These are phyloP conservation scores for Euglossa dilemma DNA, from an alignment of 1,140 invertebrate species.

Conservation along the genomic window DNA sequence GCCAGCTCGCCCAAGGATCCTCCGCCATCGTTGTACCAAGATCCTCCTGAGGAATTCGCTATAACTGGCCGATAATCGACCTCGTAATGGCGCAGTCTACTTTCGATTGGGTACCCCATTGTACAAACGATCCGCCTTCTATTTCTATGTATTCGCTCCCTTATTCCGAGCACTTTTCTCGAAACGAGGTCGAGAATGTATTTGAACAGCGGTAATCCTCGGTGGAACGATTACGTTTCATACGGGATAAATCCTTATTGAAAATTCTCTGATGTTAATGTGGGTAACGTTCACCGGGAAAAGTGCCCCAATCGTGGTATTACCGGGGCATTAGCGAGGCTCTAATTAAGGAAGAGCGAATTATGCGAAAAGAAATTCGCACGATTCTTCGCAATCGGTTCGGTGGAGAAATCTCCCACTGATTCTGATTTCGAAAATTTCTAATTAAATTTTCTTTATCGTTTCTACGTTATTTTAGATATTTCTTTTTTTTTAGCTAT, in stretches of 20 bases:
- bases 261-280: slow-evolving; percentile 29
- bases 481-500: too few relatives aligned
- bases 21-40: not conserved
- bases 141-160: slow-evolving; percentile 63
- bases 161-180: slow-evolving; percentile 15
- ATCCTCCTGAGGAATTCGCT: slow-evolving; percentile 62
- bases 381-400: too few relatives aligned
- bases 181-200: slow-evolving; percentile 47
- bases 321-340: not conserved
- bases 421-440: too few relatives aligned
- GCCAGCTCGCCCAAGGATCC: slow-evolving; percentile 41
- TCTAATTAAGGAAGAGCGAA: not conserved
- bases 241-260: slow-evolving; percentile 15
- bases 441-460: too few relatives aligned
- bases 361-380: too few relatives aligned
- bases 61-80: slow-evolving; percentile 69
- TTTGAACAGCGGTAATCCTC: slow-evolving; percentile 62
- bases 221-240: slow-evolving; percentile 57
- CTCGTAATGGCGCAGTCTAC: slow-evolving; percentile 52
- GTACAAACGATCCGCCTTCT: slow-evolving; percentile 57
- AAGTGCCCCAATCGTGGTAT: not conserved
- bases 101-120: slow-evolving; percentile 53
- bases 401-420: too few relatives aligned
- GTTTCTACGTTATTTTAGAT: too few relatives aligned
- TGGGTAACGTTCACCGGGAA: too few relatives aligned